These are phyloP conservation scores for Esperia sulphurella DNA, from an alignment of 2,888 invertebrate genomes.

Conservation along the genomic window DNA sequence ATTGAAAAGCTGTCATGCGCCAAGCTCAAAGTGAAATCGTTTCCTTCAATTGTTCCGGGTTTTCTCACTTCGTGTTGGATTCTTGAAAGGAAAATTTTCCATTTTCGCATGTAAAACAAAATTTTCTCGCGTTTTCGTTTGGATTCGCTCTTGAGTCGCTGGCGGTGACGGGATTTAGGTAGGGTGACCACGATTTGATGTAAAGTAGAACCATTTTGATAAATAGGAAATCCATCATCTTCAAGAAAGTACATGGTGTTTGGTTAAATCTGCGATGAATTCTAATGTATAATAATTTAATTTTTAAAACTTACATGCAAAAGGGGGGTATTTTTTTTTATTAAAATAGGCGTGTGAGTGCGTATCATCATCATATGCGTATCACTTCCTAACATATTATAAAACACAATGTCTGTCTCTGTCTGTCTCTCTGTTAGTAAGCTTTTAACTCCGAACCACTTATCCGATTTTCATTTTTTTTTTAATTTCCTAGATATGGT, in stretches of 20 bases:
- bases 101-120: conserved; percentile 75
- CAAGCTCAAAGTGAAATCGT: conserved; percentile 27
- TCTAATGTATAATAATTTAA: too few species aligned
- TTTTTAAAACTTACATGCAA: too few species aligned
- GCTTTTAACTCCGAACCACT: too few species aligned
- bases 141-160: conserved; percentile 57
- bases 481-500: too few species aligned
- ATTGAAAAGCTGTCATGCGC: conserved; percentile 59
- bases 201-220: background rate
- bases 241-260: background rate
- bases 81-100: conserved; percentile 51
- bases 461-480: too few species aligned
- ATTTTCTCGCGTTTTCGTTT: conserved; percentile 65
- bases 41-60: conserved; percentile 36
- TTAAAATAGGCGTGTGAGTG: too few species aligned
- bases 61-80: conserved; percentile 29
- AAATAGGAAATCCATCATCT: too few species aligned
- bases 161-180: conserved; percentile 63
- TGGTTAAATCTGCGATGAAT: background rate
- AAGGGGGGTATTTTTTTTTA: too few species aligned
- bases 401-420: too few species aligned
- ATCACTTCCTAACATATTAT: too few species aligned
- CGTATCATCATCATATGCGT: too few species aligned
- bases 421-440: too few species aligned
- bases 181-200: conserved; percentile 32